Base-by-base conservation (phyloP, 2,797 vertebrate species). In the Botia kubotai region DNA sequence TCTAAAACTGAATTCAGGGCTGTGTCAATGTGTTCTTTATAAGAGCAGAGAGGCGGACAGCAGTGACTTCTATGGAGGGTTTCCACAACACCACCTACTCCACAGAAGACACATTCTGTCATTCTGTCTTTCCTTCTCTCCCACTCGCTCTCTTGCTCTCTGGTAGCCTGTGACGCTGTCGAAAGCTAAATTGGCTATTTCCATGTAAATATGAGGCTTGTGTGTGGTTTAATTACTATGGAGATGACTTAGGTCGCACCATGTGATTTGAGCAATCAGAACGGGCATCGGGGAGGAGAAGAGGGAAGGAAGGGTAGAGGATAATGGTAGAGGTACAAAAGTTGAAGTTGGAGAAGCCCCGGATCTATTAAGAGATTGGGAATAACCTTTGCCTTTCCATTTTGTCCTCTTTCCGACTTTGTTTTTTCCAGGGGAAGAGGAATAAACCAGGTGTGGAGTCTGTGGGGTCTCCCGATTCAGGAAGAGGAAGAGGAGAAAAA, bases 401-500 rank as follows among this genome's bases (percentile, higher is more conserved):
- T 6, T 19, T 14, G 53, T 33, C 60, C 58, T n/a, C 17, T 23
- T 10, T 55, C 33, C 71, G 50, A 53, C 16, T 71, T 12, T 83
- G 26, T 84, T 86, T 84, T 85, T 84, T 85, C 92, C 86, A 95
- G 94, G 94, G 94, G 87, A 94, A 95, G 91, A 92, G 93, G 89
- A 93, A 92, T 85, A 95, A 95, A 85, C 93, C 93, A 75, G 93
- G 93, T 85, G 89, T 95, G 88, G 94, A 95, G 87, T 87, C 92
- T 29, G 93, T 90, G 83, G 92, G 93, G 85, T 94, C 93, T 91
- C 93, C 94, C 89, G 94, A 95, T 87, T 94, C 92, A 0, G 91
- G 91, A 89, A 93, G 93, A 90, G 93, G 92, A 87, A 91, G 93
- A 89, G 94, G 94, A 89, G 94, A 95, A 93, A 95, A 94, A 92